These are phyloP conservation scores for Anthopleura sola DNA, from an alignment of 64 coral and sea anemone species.

Conservation along the genomic window DNA sequence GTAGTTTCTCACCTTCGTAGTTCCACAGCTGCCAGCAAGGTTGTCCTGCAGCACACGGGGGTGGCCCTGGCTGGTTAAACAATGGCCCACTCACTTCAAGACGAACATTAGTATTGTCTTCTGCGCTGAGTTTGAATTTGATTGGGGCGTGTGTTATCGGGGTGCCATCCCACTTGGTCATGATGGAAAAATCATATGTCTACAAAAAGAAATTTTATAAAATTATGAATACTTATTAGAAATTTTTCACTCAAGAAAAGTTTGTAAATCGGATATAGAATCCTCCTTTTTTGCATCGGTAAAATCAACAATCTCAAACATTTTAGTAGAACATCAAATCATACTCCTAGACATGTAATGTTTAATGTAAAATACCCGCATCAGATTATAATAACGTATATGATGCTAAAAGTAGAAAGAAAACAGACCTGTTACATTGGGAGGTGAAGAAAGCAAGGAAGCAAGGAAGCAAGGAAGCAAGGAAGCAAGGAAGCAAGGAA, in stretches of 20 bases:
- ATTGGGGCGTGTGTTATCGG: conserved; percentile 61
- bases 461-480: not conserved
- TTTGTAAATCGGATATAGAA: too few relatives aligned
- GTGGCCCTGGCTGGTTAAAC: conserved; percentile 65
- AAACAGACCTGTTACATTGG: not conserved
- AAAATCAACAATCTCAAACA: too few relatives aligned
- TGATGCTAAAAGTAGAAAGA: too few relatives aligned
- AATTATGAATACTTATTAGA: too few relatives aligned
- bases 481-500: not conserved
- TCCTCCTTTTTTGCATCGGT: too few relatives aligned
- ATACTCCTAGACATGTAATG: too few relatives aligned
- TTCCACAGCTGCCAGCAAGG: conserved; percentile 73
- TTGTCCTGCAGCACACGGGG: conserved; percentile 55
- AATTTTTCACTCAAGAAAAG: too few relatives aligned
- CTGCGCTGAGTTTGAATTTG: conserved; percentile 62
- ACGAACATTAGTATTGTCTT: conserved; percentile 45
- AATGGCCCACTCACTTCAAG: conserved; percentile 68
- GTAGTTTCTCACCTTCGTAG: conserved; percentile 86
- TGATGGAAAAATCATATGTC: conserved; percentile 70
- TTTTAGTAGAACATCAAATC: too few relatives aligned
- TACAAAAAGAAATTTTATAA: not conserved
- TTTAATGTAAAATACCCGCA: too few relatives aligned
- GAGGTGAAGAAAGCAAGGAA: not conserved
- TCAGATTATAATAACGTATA: too few relatives aligned
- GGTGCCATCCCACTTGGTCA: conserved; percentile 59